Evolutionary conservation across 2,797 vertebrate genomes (phyloP).

Genomic region (Capromys pilorides): DNA sequence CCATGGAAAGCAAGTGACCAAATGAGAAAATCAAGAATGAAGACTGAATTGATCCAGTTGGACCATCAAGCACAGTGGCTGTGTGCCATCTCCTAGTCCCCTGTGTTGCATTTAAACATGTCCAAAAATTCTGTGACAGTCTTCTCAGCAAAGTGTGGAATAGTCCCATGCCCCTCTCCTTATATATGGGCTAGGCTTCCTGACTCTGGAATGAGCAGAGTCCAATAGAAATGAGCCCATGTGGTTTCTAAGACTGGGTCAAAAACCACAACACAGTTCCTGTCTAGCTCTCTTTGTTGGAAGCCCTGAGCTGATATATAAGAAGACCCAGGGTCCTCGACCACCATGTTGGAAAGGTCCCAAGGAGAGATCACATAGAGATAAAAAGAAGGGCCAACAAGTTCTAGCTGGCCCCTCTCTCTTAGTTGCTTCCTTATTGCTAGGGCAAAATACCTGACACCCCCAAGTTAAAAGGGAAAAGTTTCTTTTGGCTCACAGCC

Average conservation of each 20-base stretch:
- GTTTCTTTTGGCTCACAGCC: not conserved
- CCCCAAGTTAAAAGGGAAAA: not conserved
- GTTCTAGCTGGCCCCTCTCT: not conserved
- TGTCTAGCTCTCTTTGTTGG: slow-evolving; percentile 35
- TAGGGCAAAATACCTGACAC: not conserved
- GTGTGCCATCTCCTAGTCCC: slow-evolving; percentile 19
- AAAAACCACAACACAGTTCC: not conserved
- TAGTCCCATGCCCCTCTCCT: not conserved
- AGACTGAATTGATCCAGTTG: not conserved
- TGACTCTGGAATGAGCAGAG: not conserved
- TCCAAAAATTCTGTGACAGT: not conserved
- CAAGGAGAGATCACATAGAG: not conserved
- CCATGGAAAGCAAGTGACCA: slow-evolving; percentile 3
- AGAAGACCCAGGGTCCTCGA: not conserved
- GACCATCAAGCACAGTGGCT: not conserved
- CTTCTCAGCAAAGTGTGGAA: not conserved
- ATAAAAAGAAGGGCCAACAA: not conserved
- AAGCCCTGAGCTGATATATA: not conserved
- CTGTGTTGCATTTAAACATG: not conserved
- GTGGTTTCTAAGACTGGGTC: not conserved
- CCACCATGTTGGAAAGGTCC: not conserved
- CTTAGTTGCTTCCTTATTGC: not conserved
- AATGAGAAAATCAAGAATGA: slow-evolving; percentile 48
- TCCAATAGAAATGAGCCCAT: not conserved
- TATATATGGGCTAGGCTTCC: not conserved